A percentile compares a stretch with the other conserved stretches of the same genome.
phyloP scores from a whole-genome alignment of 2,888 invertebrate genomes.

The Drosophila emarginata region DNA sequence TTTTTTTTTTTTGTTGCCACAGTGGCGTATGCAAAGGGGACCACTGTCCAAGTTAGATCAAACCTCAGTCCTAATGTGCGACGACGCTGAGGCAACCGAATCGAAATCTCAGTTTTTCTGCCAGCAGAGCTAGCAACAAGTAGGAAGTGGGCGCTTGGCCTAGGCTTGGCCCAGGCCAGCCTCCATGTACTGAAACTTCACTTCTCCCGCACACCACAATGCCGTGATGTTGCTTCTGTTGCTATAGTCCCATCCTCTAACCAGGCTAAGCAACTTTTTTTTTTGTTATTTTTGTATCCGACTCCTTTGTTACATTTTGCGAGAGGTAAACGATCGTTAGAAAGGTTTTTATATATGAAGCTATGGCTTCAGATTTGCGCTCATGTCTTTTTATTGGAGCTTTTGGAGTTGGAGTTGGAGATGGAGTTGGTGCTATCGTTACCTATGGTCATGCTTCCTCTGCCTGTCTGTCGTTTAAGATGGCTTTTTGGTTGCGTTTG shows the following conservation, averaged over 20 bases:
- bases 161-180: slow-evolving; percentile 58
- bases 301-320: slow-evolving; percentile 77
- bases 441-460: slow-evolving; percentile 67
- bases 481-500: slow-evolving; percentile 60
- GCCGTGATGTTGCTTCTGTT: slow-evolving; percentile 16
- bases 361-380: slow-evolving; percentile 67
- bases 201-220: slow-evolving; percentile 25
- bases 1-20: slow-evolving; percentile 46
- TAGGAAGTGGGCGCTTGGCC: slow-evolving; percentile 75
- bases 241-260: slow-evolving; percentile 26
- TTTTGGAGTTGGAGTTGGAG: slow-evolving; percentile 34
- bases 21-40: slow-evolving; percentile 76
- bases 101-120: slow-evolving; percentile 57
- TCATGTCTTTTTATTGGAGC: slow-evolving; percentile 69
- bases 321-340: slow-evolving; percentile 78
- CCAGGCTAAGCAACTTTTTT: slow-evolving; percentile 52
- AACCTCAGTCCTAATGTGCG: slow-evolving; percentile 47
- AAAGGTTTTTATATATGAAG: slow-evolving; percentile 67
- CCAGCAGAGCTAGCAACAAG: slow-evolving; percentile 57
- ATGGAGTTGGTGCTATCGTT: slow-evolving; percentile 52
- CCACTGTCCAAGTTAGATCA: slow-evolving; percentile 39
- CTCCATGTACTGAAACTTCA: slow-evolving; percentile 30
- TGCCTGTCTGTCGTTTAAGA: slow-evolving; percentile 71
- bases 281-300: slow-evolving; percentile 24
- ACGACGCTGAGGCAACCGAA: slow-evolving; percentile 51